phyloP scores from a whole-genome alignment of 2,888 invertebrate species.

The Aleiodes testaceus region DNA sequence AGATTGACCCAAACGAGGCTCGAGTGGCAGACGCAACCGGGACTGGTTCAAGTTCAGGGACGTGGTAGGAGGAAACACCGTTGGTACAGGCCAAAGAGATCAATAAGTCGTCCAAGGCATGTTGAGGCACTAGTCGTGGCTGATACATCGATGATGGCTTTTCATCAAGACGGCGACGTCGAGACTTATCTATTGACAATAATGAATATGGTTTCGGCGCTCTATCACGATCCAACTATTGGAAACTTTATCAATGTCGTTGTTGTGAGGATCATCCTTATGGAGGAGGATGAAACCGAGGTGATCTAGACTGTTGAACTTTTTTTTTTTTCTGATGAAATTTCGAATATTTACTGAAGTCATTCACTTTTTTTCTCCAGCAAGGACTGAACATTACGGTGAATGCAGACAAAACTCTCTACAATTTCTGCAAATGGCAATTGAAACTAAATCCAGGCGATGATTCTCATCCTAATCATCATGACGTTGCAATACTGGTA shows the following conservation, averaged over 20 bases:
- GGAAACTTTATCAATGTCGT: constrained; percentile 93
- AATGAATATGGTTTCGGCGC: constrained; percentile 91
- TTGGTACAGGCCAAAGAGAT: constrained; percentile 74
- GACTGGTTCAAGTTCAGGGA: constrained; percentile 74
- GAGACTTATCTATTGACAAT: constrained; percentile 91
- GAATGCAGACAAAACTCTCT: constrained; percentile 88
- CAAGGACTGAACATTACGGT: constrained; percentile 83
- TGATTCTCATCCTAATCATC: constrained; percentile 89
- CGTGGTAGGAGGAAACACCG: constrained; percentile 61
- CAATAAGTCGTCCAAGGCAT: constrained; percentile 84
- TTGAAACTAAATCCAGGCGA: constrained; percentile 80
- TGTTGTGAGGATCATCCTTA: constrained; percentile 88
- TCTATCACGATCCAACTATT: constrained; percentile 91
- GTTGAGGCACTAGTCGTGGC: constrained; percentile 92
- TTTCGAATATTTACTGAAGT: background rate
- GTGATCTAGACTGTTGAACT: constrained; percentile 59
- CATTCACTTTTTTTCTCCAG: constrained; percentile 46
- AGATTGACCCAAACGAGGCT: constrained; percentile 72
- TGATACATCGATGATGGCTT: constrained; percentile 89
- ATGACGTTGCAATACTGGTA: constrained; percentile 91
- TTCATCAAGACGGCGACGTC: constrained; percentile 86
- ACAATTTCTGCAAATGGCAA: constrained; percentile 88
- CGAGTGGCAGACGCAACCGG: constrained; percentile 77
- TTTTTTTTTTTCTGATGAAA: background rate
- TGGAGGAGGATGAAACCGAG: constrained; percentile 79